phyloP scores from a whole-genome alignment of 2,797 vertebrate species.

The Poecilia picta region DNA sequence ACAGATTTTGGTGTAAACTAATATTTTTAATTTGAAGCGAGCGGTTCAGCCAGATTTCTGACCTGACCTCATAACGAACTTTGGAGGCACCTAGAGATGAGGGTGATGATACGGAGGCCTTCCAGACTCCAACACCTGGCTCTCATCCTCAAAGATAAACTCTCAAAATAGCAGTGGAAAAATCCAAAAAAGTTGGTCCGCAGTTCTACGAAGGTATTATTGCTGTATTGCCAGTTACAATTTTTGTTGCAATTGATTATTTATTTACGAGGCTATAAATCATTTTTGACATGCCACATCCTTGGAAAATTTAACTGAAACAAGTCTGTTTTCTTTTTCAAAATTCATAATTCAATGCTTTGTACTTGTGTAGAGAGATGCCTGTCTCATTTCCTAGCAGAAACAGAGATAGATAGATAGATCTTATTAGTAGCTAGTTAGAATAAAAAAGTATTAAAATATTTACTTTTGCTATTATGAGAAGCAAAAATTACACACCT shows the following conservation, averaged over 20 bases:
- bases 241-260: not conserved
- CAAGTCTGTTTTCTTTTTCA: not conserved
- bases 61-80: not conserved
- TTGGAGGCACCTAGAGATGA: not conserved
- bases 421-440: not conserved
- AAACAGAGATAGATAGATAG: not conserved
- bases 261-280: not conserved
- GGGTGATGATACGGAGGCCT: not conserved
- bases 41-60: not conserved
- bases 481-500: constrained; percentile 46
- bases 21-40: not conserved
- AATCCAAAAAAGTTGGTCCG: not conserved
- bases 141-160: not conserved
- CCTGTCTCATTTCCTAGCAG: not conserved
- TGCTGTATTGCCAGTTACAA: not conserved
- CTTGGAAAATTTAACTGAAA: not conserved
- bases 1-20: not conserved
- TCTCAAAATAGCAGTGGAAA: not conserved
- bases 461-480: constrained; percentile 16
- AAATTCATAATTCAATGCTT: not conserved
- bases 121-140: not conserved
- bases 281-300: not conserved
- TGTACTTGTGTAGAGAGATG: not conserved
- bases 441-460: not conserved
- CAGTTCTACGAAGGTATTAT: not conserved